phyloP scores from a whole-genome alignment of 2,113 vertebrate genomes.

The Ibidorhyncha struthersii region DNA sequence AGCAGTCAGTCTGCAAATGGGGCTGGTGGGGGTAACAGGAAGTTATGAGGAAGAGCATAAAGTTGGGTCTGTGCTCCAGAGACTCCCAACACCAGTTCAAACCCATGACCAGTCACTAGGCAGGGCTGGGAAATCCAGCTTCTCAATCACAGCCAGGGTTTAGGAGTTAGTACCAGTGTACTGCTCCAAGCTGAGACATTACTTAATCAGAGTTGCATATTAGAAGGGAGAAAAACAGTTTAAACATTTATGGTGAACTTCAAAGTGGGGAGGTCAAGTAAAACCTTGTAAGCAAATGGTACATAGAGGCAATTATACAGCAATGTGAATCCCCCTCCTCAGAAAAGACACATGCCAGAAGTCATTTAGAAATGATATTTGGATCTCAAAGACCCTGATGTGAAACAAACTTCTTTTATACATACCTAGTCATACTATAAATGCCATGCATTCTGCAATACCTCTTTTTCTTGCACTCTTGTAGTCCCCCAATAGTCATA shows the following conservation, averaged over 20 bases:
- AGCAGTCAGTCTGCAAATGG: not conserved
- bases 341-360: not conserved
- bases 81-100: not conserved
- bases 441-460: not conserved
- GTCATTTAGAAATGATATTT: not conserved
- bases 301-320: not conserved
- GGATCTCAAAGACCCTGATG: accelerated
- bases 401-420: not conserved
- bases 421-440: not conserved
- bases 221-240: not conserved
- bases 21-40: not conserved
- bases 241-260: not conserved
- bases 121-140: not conserved
- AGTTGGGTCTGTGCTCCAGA: not conserved
- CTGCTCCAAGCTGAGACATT: not conserved
- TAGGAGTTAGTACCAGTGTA: not conserved
- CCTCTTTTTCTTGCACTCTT: not conserved
- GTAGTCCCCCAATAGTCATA: accelerated
- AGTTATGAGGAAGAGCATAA: not conserved
- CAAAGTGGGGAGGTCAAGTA: not conserved
- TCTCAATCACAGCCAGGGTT: not conserved
- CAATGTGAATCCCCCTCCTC: not conserved
- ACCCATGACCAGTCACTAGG: not conserved
- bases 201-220: not conserved
- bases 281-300: not conserved